Percentiles rank a stretch among this genome's conserved stretches.
Evolutionary conservation across 1,140 invertebrate genomes (phyloP).

Genomic region (Macrobrachium rosenbergii): DNA sequence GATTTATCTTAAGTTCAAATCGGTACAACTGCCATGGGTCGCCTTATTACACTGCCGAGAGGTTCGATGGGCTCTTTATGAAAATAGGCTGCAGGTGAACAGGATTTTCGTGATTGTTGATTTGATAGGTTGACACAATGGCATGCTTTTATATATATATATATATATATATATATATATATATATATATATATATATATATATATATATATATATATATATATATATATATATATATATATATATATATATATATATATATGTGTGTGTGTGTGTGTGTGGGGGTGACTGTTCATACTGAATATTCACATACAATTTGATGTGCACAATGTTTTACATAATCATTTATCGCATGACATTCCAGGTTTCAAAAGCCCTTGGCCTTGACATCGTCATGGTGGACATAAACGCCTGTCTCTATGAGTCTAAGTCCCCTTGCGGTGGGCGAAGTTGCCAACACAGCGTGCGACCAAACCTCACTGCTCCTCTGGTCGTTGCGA

Average conservation of each 20-base stretch:
- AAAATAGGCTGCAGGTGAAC: constrained; percentile 80
- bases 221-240: not conserved
- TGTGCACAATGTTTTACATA: not conserved
- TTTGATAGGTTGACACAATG: not conserved
- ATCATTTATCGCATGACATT: not conserved
- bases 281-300: too few species aligned
- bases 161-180: too few species aligned
- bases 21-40: constrained; percentile 95
- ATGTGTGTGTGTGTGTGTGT: too few species aligned
- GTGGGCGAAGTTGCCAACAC: constrained; percentile 51
- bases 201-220: too few species aligned
- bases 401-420: constrained; percentile 97
- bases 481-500: constrained; percentile 93
- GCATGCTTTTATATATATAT: not conserved
- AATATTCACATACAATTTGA: not conserved
- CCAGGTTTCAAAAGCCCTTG: constrained; percentile 90
- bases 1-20: constrained; percentile 91
- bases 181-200: constrained; percentile 8
- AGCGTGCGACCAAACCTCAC: constrained; percentile 55
- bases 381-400: constrained; percentile 96
- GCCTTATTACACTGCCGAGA: constrained; percentile 93
- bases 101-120: not conserved
- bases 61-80: constrained; percentile 93
- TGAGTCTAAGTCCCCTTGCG: constrained; percentile 74
- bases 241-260: too few species aligned